Evolutionary conservation across 2,113 vertebrate species (phyloP).

Genomic region (Proteles cristata): DNA sequence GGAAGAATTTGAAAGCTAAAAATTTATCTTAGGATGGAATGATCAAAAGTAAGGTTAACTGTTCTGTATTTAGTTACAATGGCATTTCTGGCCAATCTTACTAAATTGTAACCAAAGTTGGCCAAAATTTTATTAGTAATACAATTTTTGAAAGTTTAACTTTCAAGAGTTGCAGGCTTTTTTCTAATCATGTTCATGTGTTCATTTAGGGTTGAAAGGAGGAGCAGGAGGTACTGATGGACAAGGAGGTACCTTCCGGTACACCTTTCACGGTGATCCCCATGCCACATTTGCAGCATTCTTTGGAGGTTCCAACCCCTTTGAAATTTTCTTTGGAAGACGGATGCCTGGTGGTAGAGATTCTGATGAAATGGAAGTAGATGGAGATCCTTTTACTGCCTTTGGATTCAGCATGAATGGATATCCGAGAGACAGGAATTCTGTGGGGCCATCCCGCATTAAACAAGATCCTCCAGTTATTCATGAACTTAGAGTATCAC

Average conservation of each 20-base stretch:
- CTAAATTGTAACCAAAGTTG: conserved; percentile 1
- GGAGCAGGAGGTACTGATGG: conserved; percentile 94
- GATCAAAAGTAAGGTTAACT: background rate
- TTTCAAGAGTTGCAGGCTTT: background rate
- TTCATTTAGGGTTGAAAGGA: conserved; percentile 93
- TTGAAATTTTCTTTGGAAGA: conserved; percentile 98
- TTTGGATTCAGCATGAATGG: conserved; percentile 97
- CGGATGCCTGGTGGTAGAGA: conserved; percentile 93
- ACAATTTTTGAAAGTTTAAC: background rate
- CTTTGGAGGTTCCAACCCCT: conserved; percentile 97
- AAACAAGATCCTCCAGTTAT: conserved; percentile 97
- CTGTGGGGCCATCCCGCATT: conserved; percentile 90
- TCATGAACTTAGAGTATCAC: conserved; percentile 95
- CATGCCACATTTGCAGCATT: conserved; percentile 98
- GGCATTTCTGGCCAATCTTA: background rate
- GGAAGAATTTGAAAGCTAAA: conserved; percentile 56
- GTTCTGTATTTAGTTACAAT: conserved; percentile 25
- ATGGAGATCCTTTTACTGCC: conserved; percentile 94
- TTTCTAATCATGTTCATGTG: conserved; percentile 60
- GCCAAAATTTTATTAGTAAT: background rate
- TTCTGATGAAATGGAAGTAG: conserved; percentile 97
- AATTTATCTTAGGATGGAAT: conserved; percentile 11
- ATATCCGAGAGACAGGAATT: conserved; percentile 95
- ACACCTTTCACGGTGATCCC: conserved; percentile 98
- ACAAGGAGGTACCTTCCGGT: conserved; percentile 94